These are phyloP conservation scores for Sarotherodon lohbergeri DNA, from an alignment of 2,113 vertebrate species.

Conservation along the genomic window DNA sequence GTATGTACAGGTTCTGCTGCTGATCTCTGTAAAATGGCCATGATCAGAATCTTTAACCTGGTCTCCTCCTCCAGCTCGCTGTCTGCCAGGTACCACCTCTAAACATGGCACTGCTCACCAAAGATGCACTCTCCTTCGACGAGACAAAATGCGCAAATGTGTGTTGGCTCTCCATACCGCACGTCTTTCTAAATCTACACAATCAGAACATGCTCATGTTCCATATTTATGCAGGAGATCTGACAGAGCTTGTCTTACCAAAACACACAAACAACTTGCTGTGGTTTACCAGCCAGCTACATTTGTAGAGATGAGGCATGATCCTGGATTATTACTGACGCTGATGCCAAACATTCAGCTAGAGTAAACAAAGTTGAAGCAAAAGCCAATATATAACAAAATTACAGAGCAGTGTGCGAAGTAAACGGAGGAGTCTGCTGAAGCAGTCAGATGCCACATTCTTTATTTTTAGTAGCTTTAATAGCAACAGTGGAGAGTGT, in stretches of 20 bases:
- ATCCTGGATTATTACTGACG: not conserved
- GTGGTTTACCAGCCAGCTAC: not conserved
- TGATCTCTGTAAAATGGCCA: slow-evolving; percentile 92
- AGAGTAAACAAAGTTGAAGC: slow-evolving; percentile 10
- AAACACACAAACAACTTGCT: not conserved
- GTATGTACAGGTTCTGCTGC: slow-evolving; percentile 81
- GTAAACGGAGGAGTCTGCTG: not conserved
- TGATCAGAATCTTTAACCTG: slow-evolving; percentile 81
- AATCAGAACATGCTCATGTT: not conserved
- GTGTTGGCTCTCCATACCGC: not conserved
- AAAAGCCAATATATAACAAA: not conserved
- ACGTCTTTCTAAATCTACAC: not conserved
- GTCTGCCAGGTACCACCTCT: slow-evolving; percentile 77
- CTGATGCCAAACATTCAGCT: not conserved
- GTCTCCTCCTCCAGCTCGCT: slow-evolving; percentile 70
- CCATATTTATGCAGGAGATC: not conserved
- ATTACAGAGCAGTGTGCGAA: not conserved
- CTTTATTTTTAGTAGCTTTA: not conserved
- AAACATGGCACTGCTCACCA: not conserved
- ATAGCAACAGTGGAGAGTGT: not conserved
- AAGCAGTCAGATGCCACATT: not conserved
- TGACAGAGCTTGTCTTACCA: not conserved
- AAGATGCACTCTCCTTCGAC: not conserved
- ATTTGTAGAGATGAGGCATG: not conserved
- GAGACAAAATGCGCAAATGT: not conserved